phyloP scores from a whole-genome alignment of 2,888 invertebrate genomes.

The Ryuthela nishihirai region DNA sequence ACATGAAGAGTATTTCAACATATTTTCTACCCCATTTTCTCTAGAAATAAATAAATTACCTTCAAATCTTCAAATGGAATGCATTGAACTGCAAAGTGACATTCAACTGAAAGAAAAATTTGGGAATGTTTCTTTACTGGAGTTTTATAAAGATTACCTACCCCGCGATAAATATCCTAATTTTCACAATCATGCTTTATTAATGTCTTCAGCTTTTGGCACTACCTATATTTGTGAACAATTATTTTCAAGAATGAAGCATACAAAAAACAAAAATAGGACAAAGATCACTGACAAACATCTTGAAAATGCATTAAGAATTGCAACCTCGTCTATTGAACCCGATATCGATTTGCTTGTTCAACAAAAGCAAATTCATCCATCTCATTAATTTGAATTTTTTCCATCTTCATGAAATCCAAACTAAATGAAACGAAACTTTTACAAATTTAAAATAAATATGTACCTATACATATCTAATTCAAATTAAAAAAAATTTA shows the following conservation, averaged over 20 bases:
- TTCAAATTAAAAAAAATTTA: conserved; percentile 1
- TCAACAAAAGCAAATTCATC: conserved; percentile 7
- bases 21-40: conserved; percentile 1
- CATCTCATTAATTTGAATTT: not conserved
- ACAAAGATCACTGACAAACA: conserved; percentile 6
- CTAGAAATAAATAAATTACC: conserved; percentile 2
- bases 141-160: too few relatives aligned
- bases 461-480: not conserved
- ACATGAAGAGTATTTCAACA: not conserved
- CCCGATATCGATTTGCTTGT: conserved; percentile 1
- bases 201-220: conserved; percentile 5
- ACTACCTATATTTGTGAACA: conserved; percentile 7
- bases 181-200: conserved; percentile 3
- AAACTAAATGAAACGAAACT: conserved; percentile 3
- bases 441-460: conserved; percentile 4
- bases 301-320: conserved; percentile 5
- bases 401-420: conserved; percentile 4
- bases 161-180: too few relatives aligned
- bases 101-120: conserved; percentile 3
- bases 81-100: conserved; percentile 1
- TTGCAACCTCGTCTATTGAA: not conserved
- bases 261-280: conserved; percentile 1
- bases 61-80: conserved; percentile 4
- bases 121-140: not conserved
- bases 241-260: conserved; percentile 13